Evolutionary conservation across 2,888 invertebrate species (phyloP).

Genomic region (Sialis fuliginosa): DNA sequence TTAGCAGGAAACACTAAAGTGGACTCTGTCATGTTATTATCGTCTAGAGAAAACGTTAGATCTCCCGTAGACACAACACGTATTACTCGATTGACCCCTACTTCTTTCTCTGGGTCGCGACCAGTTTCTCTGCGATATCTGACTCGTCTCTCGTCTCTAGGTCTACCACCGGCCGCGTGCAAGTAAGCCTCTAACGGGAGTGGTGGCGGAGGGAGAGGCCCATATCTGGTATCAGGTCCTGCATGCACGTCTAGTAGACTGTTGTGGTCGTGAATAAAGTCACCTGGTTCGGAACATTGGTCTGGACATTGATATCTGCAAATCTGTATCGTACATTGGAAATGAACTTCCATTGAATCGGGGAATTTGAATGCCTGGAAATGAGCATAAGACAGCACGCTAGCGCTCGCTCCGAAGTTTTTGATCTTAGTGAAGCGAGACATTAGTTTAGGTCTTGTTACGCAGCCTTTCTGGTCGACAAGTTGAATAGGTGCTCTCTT

Average conservation of each 20-base stretch:
- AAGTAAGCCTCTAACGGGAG: slow-evolving; percentile 43
- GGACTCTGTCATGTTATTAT: slow-evolving; percentile 36
- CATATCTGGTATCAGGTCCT: slow-evolving; percentile 44
- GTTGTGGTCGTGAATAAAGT: slow-evolving; percentile 15
- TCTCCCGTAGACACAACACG: slow-evolving; percentile 85
- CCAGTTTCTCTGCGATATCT: slow-evolving; percentile 44
- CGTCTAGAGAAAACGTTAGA: slow-evolving; percentile 67
- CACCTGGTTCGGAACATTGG: slow-evolving; percentile 56
- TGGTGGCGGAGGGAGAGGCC: slow-evolving; percentile 44
- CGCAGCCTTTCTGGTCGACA: slow-evolving; percentile 84
- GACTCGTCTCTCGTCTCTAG: slow-evolving; percentile 55
- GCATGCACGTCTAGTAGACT: slow-evolving; percentile 34
- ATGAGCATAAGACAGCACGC: slow-evolving; percentile 79
- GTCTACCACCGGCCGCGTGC: slow-evolving; percentile 41
- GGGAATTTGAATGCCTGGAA: slow-evolving; percentile 94
- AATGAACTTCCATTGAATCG: slow-evolving; percentile 91
- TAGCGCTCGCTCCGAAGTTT: slow-evolving; percentile 85
- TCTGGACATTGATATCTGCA: slow-evolving; percentile 87
- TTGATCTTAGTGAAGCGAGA: slow-evolving; percentile 87
- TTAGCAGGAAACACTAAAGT: slow-evolving; percentile 56
- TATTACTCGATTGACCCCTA: slow-evolving; percentile 77
- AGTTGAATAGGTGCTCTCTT: slow-evolving; percentile 84
- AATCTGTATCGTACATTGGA: slow-evolving; percentile 89
- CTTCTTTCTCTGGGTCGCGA: slow-evolving; percentile 50
- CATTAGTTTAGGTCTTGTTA: slow-evolving; percentile 83